Percentiles rank a stretch among this genome's conserved stretches.
Evolutionary conservation across 2,888 invertebrate species (phyloP).

Genomic region (Diloba caeruleocephala): DNA sequence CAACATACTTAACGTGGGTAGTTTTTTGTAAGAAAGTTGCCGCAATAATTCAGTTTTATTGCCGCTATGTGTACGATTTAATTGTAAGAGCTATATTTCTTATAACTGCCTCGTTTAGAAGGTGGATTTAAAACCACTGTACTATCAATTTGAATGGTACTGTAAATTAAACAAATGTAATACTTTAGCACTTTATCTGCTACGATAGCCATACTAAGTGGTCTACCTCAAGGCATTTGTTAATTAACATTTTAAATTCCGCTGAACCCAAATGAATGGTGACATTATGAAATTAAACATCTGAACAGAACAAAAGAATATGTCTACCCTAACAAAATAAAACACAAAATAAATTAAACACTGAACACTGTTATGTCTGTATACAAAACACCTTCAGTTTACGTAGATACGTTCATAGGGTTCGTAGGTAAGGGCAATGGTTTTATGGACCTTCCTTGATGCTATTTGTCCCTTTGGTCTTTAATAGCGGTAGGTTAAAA

Average conservation of each 20-base stretch:
- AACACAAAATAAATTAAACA: constrained; percentile 43
- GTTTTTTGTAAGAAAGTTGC: too few relatives aligned
- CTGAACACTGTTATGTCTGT: constrained; percentile 31
- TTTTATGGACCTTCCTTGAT: constrained; percentile 50
- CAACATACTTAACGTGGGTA: too few relatives aligned
- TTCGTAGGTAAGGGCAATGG: constrained; percentile 44
- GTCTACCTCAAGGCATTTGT: too few relatives aligned
- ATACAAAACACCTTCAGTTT: constrained; percentile 42
- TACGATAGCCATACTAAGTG: too few relatives aligned
- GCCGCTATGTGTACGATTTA: too few relatives aligned
- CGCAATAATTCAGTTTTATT: too few relatives aligned
- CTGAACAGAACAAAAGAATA: neutral
- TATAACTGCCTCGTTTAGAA: too few relatives aligned
- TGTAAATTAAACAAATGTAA: too few relatives aligned
- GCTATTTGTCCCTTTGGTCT: constrained; percentile 48
- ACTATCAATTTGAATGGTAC: neutral
- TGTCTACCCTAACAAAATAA: constrained; percentile 9
- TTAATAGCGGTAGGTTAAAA: constrained; percentile 16
- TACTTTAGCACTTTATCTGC: too few relatives aligned
- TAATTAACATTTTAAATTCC: too few relatives aligned
- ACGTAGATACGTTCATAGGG: constrained; percentile 35
- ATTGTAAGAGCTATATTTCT: too few relatives aligned
- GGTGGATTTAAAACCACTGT: constrained; percentile 17
- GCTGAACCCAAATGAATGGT: too few relatives aligned
- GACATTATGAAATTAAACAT: constrained; percentile 10